Base-by-base conservation (phyloP, 2,113 vertebrate genomes). In the Caretta caretta region DNA sequence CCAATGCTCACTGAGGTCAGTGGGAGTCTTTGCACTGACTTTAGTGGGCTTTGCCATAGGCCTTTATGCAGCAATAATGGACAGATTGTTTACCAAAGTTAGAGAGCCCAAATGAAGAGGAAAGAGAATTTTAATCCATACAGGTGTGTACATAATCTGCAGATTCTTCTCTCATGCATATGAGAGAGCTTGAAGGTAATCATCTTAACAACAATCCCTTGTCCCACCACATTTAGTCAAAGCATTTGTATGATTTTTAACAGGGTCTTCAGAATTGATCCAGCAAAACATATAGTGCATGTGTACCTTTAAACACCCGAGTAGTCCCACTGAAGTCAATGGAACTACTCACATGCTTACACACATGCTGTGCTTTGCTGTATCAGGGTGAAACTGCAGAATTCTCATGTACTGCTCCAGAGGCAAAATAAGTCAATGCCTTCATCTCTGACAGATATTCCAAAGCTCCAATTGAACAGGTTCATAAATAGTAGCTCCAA, bases 171-270 rank as follows among this genome's bases (percentile, higher is more conserved):
- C 90, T 88, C 85, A 93, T 90, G 93, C 91, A 91, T 93, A 54
- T 90, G 95, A 96, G 95, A 49, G 86, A 97, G 54, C 80, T 83
- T 93, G 96, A 88, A 93, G 92, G 88, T 96, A 94, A 94, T 96
- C 90, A 86, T 27, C 82, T 96, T 94, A 97, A 94, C 93, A 97
- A 96, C 93, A 94, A 80, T 97, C 14, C 84, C 50, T 89, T 83
- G 88, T 78, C 65, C 80, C 90, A 80, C 94, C 91, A 93, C 88
- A 12, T 89, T 92, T 91, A 83, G 89, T 90, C 92, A 54, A 69
- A 96, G 76, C 69, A 29, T 85, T 86, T 57, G 56, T 57, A 57
- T 57, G 56, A 35, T 80, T 80, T 92, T 51, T 87, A 56, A 95
- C 56, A 48, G 84, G 19, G 57, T 75, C 80, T 48, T 80, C 31